Conservation (phyloP, 2,113 vertebrate species). For the Xyliphius kryptos region DNA sequence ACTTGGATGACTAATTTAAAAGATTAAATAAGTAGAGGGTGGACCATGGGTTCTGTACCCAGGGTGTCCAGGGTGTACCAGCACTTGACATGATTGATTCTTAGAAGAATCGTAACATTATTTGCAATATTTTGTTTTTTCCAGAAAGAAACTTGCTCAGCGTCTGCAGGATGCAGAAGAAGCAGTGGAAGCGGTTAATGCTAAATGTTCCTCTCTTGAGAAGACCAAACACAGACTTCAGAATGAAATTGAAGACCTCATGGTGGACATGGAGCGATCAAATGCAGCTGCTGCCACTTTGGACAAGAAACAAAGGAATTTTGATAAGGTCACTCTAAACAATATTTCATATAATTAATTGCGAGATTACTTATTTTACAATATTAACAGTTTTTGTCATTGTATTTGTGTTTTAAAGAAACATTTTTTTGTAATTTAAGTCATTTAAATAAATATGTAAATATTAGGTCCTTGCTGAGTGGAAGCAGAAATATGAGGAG, state of each 20-base stretch:
- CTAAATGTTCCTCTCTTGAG: conserved; percentile 76
- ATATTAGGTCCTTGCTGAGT: conserved; percentile 71
- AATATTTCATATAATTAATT: neutral
- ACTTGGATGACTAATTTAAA: too few relatives aligned
- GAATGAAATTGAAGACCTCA: conserved; percentile 76
- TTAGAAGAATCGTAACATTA: too few relatives aligned
- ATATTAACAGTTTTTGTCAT: too few relatives aligned
- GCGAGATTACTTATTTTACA: too few relatives aligned
- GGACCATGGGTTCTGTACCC: too few relatives aligned
- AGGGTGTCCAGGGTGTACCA: too few relatives aligned
- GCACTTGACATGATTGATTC: too few relatives aligned
- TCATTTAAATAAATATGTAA: neutral
- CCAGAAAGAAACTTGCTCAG: conserved; percentile 78
- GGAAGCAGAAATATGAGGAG: conserved; percentile 92
- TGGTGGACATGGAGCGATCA: conserved; percentile 70
- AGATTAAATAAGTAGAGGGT: too few relatives aligned
- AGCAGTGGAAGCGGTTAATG: conserved; percentile 72
- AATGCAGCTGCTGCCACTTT: conserved; percentile 57
- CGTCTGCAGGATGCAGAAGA: conserved; percentile 70
- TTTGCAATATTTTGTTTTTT: neutral
- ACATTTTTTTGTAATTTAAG: neutral
- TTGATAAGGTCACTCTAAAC: conserved; percentile 73
- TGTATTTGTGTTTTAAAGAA: too few relatives aligned
- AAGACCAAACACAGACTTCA: conserved; percentile 79
- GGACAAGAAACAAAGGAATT: conserved; percentile 79